Percentiles rank a stretch among this genome's conserved stretches.
Evolutionary conservation across 2,797 vertebrate genomes (phyloP).

Genomic region (Enteromius fasciolatus): DNA sequence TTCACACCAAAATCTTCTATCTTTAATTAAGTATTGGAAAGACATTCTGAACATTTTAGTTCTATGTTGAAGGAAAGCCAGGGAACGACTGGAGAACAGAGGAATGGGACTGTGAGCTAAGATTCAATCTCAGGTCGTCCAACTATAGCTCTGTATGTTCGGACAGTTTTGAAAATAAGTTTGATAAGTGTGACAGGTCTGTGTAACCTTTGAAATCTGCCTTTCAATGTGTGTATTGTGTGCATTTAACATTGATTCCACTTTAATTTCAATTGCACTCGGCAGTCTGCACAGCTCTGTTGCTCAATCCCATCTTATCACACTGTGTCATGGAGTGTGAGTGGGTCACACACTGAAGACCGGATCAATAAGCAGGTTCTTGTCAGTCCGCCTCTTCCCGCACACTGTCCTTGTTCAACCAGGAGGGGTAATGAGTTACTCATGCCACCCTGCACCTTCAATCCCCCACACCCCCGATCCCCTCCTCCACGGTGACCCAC

Average conservation of each 20-base stretch:
- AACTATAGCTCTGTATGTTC: background rate
- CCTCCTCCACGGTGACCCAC: slow-evolving; percentile 34
- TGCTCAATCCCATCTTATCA: slow-evolving; percentile 57
- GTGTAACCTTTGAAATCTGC: background rate
- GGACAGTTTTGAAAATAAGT: background rate
- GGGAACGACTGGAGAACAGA: background rate
- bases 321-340: slow-evolving; percentile 5
- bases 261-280: background rate
- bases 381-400: slow-evolving; percentile 58
- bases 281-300: background rate
- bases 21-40: background rate
- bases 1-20: background rate
- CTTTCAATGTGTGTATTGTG: background rate
- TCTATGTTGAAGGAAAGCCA: background rate
- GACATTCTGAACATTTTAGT: background rate
- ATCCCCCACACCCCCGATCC: slow-evolving; percentile 3
- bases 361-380: slow-evolving; percentile 44
- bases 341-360: slow-evolving; percentile 40
- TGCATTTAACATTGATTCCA: background rate
- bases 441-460: slow-evolving; percentile 51
- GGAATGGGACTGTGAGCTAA: too few species aligned
- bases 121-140: background rate
- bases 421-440: slow-evolving; percentile 79
- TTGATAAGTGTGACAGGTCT: background rate
- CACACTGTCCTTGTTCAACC: slow-evolving; percentile 68